These are phyloP conservation scores for Rousettus madagascariensis DNA, from an alignment of 2,797 vertebrate genomes.

Conservation along the genomic window DNA sequence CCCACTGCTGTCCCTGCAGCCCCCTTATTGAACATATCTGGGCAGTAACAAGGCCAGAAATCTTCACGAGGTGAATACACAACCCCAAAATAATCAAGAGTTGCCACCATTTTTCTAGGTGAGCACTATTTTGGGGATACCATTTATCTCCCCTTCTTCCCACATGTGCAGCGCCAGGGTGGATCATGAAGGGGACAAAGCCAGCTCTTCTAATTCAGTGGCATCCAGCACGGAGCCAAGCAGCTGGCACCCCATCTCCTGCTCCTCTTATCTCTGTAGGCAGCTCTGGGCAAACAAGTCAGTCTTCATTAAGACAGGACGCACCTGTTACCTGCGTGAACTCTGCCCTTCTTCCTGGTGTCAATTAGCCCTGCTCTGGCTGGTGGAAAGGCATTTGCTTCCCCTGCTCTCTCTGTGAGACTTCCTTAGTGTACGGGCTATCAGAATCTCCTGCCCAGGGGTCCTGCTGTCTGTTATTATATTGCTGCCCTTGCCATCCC, in stretches of 20 bases:
- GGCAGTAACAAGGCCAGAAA: not conserved
- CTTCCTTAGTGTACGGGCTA: not conserved
- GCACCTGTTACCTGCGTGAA: conserved; percentile 58
- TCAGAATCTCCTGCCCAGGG: conserved; percentile 55
- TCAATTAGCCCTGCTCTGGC: conserved; percentile 39
- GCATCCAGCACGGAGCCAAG: not conserved
- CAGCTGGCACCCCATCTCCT: not conserved
- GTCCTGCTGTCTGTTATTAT: conserved; percentile 26
- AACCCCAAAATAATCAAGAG: not conserved
- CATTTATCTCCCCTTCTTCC: not conserved
- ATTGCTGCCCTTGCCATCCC: not conserved
- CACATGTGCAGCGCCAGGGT: not conserved
- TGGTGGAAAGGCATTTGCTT: conserved; percentile 16
- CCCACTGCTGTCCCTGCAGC: not conserved
- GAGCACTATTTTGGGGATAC: not conserved
- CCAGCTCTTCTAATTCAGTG: conserved; percentile 47
- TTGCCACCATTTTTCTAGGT: not conserved
- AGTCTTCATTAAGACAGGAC: conserved; percentile 59
- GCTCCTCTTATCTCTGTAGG: not conserved
- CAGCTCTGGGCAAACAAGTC: conserved; percentile 42
- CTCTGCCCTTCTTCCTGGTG: conserved; percentile 61
- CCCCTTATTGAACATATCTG: conserved; percentile 27
- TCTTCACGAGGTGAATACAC: not conserved
- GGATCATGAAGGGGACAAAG: not conserved
- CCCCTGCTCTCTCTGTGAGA: not conserved